Evolutionary conservation across 2,113 vertebrate genomes (phyloP), one percentile per base, ranked within the genome.

Genomic region (Formicarius rufipectus): DNA sequence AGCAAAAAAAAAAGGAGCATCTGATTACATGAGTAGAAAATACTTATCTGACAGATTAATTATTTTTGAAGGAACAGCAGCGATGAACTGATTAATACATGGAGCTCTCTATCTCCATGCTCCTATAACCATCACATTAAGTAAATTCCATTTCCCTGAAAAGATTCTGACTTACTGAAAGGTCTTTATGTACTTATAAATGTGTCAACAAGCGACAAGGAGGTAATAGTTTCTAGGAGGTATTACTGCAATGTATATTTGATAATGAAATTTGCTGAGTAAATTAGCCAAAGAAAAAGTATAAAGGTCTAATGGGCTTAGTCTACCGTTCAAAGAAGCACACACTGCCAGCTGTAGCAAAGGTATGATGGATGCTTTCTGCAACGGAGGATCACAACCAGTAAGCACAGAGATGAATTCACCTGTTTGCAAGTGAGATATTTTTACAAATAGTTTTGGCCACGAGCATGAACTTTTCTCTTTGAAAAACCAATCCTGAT

Each of bases 41-140:
- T 37, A 86, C 86, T 90, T 45, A 93, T 76, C 84, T 93, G 82
- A 84, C 90, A 96, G 83, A 93, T 95, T 91, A 96, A 97, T 96
- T 95, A 83, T 95, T 90, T 95, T 71, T 89, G 84, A 94, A 95
- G 89, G 42, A 91, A 88, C 56, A 84, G 72, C 72, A 94, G 67
- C 78, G 84, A 77, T 85, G 75, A 94, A 84, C 62, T 91, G 94
- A 95, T 95, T 97, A 96, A 95, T 90, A 79, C 49, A 66, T 10
- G 78, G 52, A 84, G 75, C 39, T 35, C 75, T 90, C 82, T 68
- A 64, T 87, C 77, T 86, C 79, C 84, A 15, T 59, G 62, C 77
- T 90, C 83, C 11, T 93, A 11, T 78, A 97, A 84, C 53, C 25
- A 95, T 96, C 97, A 97, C 95, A 84, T 84, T 92, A 94, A 94